Evolutionary conservation across 2,888 invertebrate genomes (phyloP).

Genomic region (Tinea trinotella): DNA sequence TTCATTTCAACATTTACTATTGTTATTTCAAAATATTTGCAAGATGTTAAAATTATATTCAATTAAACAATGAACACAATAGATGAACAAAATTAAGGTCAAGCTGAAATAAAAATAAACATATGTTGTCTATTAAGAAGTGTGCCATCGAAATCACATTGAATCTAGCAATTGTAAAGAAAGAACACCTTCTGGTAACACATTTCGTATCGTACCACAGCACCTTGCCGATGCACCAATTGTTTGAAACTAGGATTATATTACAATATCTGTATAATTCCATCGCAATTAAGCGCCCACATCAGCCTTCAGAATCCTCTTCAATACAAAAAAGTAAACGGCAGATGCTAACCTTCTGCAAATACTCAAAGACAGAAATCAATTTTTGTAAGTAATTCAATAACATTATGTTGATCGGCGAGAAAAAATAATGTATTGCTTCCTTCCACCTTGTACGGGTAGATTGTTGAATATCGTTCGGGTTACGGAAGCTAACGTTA

Average conservation of each 20-base stretch:
- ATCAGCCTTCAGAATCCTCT: conserved; percentile 32
- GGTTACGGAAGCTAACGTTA: conserved; percentile 40
- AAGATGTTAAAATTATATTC: not conserved
- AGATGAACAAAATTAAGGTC: conserved; percentile 29
- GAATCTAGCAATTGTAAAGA: conserved; percentile 37
- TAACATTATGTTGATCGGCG: conserved; percentile 65
- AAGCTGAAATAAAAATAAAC: conserved; percentile 35
- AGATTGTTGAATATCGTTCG: conserved; percentile 29
- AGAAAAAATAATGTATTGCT: conserved; percentile 64
- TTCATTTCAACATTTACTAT: not conserved
- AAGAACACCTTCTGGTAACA: conserved; percentile 42
- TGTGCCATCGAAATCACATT: conserved; percentile 54
- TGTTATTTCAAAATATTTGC: not conserved
- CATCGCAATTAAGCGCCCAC: conserved; percentile 68
- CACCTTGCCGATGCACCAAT: conserved; percentile 55
- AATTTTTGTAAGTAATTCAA: conserved; percentile 67
- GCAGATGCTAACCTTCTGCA: conserved; percentile 64
- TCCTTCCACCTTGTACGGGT: conserved; percentile 60
- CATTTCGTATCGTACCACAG: conserved; percentile 38
- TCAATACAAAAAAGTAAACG: conserved; percentile 47
- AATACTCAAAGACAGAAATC: conserved; percentile 52
- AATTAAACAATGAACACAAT: conserved; percentile 20
- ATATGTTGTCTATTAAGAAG: conserved; percentile 32
- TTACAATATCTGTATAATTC: conserved; percentile 66
- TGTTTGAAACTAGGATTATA: conserved; percentile 63